Evolutionary conservation across 2,113 vertebrate species (phyloP), one percentile per base, ranked within the genome.

Genomic region (Plectropomus leopardus): DNA sequence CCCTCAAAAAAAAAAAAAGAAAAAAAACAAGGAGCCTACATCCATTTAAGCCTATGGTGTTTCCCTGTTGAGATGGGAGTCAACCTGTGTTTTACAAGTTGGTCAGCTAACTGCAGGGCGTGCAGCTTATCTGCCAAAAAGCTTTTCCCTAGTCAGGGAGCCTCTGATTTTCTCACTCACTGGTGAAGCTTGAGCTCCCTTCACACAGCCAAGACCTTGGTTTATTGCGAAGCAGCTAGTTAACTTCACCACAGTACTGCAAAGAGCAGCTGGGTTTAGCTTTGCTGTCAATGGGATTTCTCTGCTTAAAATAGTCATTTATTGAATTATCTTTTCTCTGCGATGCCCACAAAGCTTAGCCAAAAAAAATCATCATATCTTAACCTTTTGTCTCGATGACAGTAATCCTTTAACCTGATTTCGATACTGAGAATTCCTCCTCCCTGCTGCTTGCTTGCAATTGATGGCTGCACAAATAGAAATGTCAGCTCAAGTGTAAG

Each of bases 81-180:
- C 53, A 51, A 53, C 50, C 69, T 57, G 24, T 59, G 59, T 73
- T 81, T 88, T 47, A 67, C 45, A 83, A 78, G 54, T 48, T 71
- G 57, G 82, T 79, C 40, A 67, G 45, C 30, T 65, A 68, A 74
- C 76, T 57, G 60, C 74, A 72, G 78, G 64, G 72, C 74, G 45
- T 69, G 59, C 50, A 80, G 53, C 68, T 80, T 70, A 84, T 86
- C 78, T 68, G 44, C 54, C 51, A 57, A 50, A 78, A 63, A 72
- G 55, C 64, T 23, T 63, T 54, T 45, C 60, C 51, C 24, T 58
- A 36, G 72, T 75, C 71, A 65, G 48, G 44, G 17, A 74, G 26
- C 59, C 30, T 72, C 69, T 66, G 63, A 79, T 86, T 82, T 75
- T 51, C 45, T 57, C 34, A 51, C 48, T 75, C 30, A 45, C 32